Conservation (phyloP, 2,113 vertebrate genomes). For the Phoenicopterus ruber region DNA sequence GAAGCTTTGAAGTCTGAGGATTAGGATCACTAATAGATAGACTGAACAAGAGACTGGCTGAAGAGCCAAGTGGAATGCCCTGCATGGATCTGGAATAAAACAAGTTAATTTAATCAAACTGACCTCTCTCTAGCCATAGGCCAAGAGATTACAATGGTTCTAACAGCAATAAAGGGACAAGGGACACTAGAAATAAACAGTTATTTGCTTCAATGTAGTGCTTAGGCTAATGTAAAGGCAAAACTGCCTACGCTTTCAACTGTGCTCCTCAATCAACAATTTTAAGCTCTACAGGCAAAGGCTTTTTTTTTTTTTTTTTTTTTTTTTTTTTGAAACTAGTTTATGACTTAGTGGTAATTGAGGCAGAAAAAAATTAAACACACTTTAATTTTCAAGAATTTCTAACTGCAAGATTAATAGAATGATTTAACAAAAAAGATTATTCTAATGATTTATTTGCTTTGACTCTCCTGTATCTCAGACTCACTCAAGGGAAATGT, state of each 20-base stretch:
- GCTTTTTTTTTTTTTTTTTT: background rate
- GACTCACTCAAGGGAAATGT: background rate
- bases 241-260: background rate
- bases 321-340: background rate
- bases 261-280: background rate
- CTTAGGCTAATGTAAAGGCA: background rate
- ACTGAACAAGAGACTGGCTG: slow-evolving; percentile 65
- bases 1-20: slow-evolving; percentile 78
- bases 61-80: slow-evolving; percentile 69
- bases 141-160: slow-evolving; percentile 49
- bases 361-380: background rate
- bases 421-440: background rate
- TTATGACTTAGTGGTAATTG: background rate
- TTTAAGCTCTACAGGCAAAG: background rate
- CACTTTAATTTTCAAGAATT: background rate
- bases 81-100: slow-evolving; percentile 71
- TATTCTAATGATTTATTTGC: background rate
- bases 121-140: slow-evolving; percentile 38
- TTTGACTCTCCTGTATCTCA: background rate
- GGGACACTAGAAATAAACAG: slow-evolving; percentile 6
- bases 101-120: slow-evolving; percentile 73
- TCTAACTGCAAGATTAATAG: background rate
- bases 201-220: background rate
- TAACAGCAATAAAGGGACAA: slow-evolving; percentile 20
- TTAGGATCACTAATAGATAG: slow-evolving; percentile 75